Evolutionary conservation across 2,888 invertebrate genomes (phyloP), one percentile per base, ranked within the genome.

Genomic region (Pachymerium ferrugineum): DNA sequence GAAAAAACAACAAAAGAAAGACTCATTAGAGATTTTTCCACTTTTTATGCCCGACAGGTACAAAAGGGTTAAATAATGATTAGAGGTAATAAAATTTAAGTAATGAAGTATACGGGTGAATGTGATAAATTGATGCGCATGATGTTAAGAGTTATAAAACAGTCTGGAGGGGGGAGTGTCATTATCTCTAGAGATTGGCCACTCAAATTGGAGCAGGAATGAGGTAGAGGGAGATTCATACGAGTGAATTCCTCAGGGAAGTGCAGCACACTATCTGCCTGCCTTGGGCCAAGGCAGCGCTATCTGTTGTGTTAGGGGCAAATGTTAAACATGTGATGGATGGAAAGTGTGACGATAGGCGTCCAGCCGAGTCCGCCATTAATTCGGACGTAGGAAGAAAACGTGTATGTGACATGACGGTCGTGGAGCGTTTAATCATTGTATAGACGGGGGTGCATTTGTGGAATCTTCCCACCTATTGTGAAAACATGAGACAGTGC

Each of bases 241-340:
- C 47, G 47, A 47, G 62, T 14, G 62, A 10, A 28, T 12, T 62
- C 62, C 62, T 25, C 62, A 28, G 62, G 62, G 62, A 62, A 6
- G 25, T 14, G 62, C 62, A 28, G 22, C 14, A 12, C 62, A n/a
- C 62, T 62, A 62, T 62, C 25, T 62, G 62, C 14, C 28, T 25
- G 62, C 62, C 28, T 10, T 62, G 62, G 62, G 62, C 62, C 62
- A 62, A 62, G 62, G 62, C 62, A 62, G 62, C 62, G 25, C 62
- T 62, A 62, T 62, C 62, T 62, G 28, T 62, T 62, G 28, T 62
- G 28, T 62, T n/a, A 62, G 28, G 62, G 62, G 62, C 62, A 62
- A 62, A 62, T 62, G 62, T 62, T 62, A 62, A 62, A 62, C 62
- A 62, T 25, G 62, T 62, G 62, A 62, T 62, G 62, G 62, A 62